Evolutionary conservation across 2,113 vertebrate species (phyloP), one percentile per base, ranked within the genome.

Genomic region (Lophius piscatorius): DNA sequence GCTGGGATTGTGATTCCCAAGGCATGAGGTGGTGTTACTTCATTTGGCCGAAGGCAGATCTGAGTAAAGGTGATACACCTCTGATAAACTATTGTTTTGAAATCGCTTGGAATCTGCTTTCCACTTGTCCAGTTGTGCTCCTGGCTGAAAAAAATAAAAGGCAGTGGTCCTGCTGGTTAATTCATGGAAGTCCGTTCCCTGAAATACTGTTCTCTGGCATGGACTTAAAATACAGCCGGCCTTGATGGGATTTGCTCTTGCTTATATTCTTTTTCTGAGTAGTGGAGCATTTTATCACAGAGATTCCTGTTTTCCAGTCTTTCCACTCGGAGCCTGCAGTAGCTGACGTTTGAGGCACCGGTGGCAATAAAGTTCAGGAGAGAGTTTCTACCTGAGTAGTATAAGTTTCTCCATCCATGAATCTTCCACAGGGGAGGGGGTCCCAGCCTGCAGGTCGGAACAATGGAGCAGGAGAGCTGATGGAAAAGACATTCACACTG

Each of bases 401-500:
- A 14, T 12, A 62, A 42, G 14, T 36, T 71, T 61, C 64, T 47
- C 47, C 29, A 62, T 9, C 29, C 40, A 63, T 74, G 60, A 49
- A n/a, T 12, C 12, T 13, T 38, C 35, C 16, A 4, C 26, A 81
- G 51, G 33, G 40, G 55, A 59, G 52, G 78, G 73, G 69, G 74
- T 74, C 74, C 34, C 35, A 52, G 26, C 22, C 64, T 63, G 36
- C 63, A 74, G 44, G 18, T 29, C 49, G 66, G 33, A 80, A 75
- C 66, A 83, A 70, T 74, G 63, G 70, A 51, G 38, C 45, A 5
- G 33, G 40, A 47, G 63, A 63, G 28, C 75, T 56, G 71, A 84
- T 89, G 83, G 83, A 87, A 89, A 90, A 90, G 64, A 47, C 80
- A 84, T 78, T 74, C 74, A 63, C 70, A 59, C 45, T 33, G 63